Evolutionary conservation across 2,113 vertebrate genomes (phyloP), one percentile per base, ranked within the genome.

Genomic region (Petaurus breviceps): DNA sequence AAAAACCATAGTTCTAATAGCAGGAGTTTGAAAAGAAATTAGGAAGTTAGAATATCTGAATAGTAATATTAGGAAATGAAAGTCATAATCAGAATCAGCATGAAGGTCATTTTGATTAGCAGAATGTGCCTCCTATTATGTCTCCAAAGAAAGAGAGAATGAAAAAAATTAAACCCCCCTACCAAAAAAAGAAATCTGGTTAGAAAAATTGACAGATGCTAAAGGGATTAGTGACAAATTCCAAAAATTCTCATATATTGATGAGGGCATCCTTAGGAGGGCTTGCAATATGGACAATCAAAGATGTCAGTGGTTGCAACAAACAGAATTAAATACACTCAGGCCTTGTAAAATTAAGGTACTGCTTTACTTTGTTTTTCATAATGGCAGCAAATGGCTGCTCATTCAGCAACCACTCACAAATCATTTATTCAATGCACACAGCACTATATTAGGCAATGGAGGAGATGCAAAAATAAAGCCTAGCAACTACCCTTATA

Each of bases 11-110:
- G 84, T 94, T 46, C 1, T 57, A 53, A 90, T 53, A 93, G 24
- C 24, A 94, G 94, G 57, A 68, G 61, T 57, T 89, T 84, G 7
- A 46, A 10, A 5, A 28, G 28, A 61, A 84, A 91, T 50, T 3
- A 93, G 43, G 37, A 98, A 97, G 89, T 91, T 91, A 90, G 5
- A 95, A 68, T 92, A 93, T 51, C 26, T 91, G 91, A 51, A 14
- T 94, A 46, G 89, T 55, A 92, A 96, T 94, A 95, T 57, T 68
- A 95, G 95, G 91, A 98, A 97, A 95, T 97, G 89, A 96, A 95
- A 96, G 89, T 95, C 92, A 92, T 77, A 43, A 77, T 47, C 47
- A 68, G 28, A 49, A 61, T 95, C 93, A 94, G 96, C 55, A 14
- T 92, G 92, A 93, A 96, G 55, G 93, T 92, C 94, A 52, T 94